A percentile compares a stretch with the other conserved stretches of the same genome.
Conservation (phyloP, 2,888 invertebrate species). For the Cantharis rustica region DNA sequence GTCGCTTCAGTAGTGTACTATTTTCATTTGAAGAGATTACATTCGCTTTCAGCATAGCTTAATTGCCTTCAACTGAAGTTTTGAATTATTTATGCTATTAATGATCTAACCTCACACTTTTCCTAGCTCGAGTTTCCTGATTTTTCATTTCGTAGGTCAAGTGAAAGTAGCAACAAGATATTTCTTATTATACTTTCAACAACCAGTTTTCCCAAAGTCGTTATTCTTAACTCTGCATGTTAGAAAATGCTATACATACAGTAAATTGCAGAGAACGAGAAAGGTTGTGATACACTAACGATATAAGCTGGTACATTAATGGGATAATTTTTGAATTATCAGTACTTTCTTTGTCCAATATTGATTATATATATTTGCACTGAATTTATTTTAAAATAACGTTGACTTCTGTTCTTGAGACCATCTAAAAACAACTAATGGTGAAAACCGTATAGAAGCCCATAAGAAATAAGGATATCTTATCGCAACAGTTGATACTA, state of each 20-base stretch:
- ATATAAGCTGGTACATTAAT: background rate
- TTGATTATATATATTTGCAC: background rate
- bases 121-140: background rate
- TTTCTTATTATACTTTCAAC: background rate
- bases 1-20: slow-evolving; percentile 9
- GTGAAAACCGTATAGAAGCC: background rate
- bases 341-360: background rate
- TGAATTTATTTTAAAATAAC: background rate
- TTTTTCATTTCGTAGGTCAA: background rate
- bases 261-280: background rate
- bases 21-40: background rate
- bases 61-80: background rate
- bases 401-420: background rate
- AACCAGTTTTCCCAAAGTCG: background rate
- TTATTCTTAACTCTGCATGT: background rate
- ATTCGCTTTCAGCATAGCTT: background rate
- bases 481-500: background rate
- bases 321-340: background rate
- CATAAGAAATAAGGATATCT: background rate
- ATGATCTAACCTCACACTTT: background rate
- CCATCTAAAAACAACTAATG: background rate
- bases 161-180: background rate
- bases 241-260: background rate
- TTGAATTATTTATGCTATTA: background rate
- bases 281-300: too few species aligned